Evolutionary conservation across 1,140 invertebrate genomes (phyloP), one percentile per base, ranked within the genome.

Genomic region (Oreohelix idahoensis): DNA sequence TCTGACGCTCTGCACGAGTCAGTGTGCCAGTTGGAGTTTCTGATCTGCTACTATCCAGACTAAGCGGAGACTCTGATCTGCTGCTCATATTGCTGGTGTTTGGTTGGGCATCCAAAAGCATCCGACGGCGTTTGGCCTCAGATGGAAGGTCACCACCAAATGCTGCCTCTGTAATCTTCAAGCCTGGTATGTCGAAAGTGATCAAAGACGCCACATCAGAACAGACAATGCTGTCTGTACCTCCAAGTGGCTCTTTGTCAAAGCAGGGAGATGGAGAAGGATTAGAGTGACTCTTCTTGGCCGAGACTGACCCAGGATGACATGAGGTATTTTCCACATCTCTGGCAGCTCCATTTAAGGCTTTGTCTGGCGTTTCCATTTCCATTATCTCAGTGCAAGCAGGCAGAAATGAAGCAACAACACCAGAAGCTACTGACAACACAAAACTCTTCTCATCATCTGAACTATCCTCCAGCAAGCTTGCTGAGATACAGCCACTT

Each of bases 1-100:
- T 95, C 83, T 88, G 78, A 88, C 89, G 81, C 79, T 84, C 78
- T 84, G 85, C 32, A 23, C 84, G 83, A 51, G 84, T 81, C 29
- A 88, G 85, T 11, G 84, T 84, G 26, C 83, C 78, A 36, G 85
- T 83, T 17, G 87, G 83, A 38, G 88, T 86, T 35, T 45, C 58
- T 17, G 83, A 82, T 69, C 88, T 87, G 79, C 86, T 87, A 69
- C 87, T 86, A 13, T 75, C 83, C 29, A 85, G 73, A 23, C 76
- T 79, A 42, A 83, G 79, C 26, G 89, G 89, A 0, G 89, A 89
- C 83, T 84, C 86, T 23, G 86, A 88, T 38, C 89, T 78, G 79
- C 88, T 89, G 85, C 87, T 89, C 26, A 86, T 39, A 71, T 79
- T 83, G 77, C 85, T 85, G 1, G 83, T 58, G 0, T 66, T 84